These are phyloP conservation scores for Drosophila merina DNA, from an alignment of 2,888 invertebrate genomes.

Conservation along the genomic window DNA sequence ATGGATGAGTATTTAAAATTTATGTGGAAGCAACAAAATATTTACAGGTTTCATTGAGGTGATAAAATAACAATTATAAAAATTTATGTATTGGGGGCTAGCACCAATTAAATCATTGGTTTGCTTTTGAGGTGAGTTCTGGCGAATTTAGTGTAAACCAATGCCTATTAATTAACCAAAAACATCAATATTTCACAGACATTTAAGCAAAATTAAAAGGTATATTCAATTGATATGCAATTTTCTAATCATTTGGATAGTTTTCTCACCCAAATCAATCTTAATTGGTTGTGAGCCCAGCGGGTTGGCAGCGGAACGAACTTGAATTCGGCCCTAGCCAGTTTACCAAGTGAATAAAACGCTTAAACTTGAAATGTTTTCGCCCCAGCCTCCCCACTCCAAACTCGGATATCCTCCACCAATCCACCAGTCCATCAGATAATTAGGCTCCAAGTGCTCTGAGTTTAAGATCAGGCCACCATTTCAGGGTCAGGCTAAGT, in stretches of 20 bases:
- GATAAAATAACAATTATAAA: neutral
- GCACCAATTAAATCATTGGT: neutral
- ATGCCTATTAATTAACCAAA: neutral
- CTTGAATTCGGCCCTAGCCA: conserved; percentile 40
- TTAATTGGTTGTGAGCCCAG: neutral
- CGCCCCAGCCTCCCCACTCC: conserved; percentile 4
- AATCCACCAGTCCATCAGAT: conserved; percentile 11
- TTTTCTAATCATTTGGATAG: conserved; percentile 24
- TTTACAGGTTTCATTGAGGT: neutral
- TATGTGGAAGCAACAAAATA: neutral
- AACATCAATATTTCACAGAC: neutral
- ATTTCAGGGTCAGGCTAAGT: conserved; percentile 58
- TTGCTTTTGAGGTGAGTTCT: too few relatives aligned
- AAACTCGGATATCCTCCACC: conserved; percentile 12
- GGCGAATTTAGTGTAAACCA: neutral
- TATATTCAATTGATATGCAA: neutral
- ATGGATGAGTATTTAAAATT: neutral
- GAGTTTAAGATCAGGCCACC: conserved; percentile 17
- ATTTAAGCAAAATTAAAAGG: neutral
- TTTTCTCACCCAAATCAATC: conserved; percentile 29
- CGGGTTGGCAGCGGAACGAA: conserved; percentile 1
- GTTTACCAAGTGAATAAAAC: conserved; percentile 15
- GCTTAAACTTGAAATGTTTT: neutral
- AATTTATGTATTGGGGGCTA: neutral
- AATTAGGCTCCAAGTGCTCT: conserved; percentile 48